These are phyloP conservation scores for Laticauda colubrina DNA, from an alignment of 2,113 vertebrate genomes.

Conservation along the genomic window DNA sequence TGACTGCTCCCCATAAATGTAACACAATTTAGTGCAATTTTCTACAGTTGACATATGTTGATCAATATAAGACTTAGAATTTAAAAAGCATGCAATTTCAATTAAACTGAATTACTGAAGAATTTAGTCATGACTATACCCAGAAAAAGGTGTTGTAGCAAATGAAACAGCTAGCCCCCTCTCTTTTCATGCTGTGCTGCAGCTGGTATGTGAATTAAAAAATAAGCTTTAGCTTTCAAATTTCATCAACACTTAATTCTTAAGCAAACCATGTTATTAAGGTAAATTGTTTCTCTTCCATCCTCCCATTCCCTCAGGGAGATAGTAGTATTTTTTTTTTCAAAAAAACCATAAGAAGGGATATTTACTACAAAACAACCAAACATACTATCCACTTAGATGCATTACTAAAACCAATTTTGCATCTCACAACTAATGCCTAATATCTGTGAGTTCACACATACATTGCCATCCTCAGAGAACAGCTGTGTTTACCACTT, in stretches of 20 bases:
- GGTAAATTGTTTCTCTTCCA: conserved; percentile 45
- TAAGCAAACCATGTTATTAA: conserved; percentile 28
- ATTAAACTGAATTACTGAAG: conserved; percentile 70
- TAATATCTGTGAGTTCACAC: not conserved
- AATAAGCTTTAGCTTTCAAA: conserved; percentile 34
- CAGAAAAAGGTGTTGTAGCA: conserved; percentile 54
- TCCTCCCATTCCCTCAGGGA: conserved; percentile 4
- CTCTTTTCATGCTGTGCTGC: conserved; percentile 39
- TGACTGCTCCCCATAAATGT: conserved; percentile 63
- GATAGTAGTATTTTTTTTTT: not conserved
- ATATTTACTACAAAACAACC: not conserved
- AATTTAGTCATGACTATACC: conserved; percentile 50
- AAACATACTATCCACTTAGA: not conserved
- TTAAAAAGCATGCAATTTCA: conserved; percentile 72
- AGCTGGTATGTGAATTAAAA: conserved; percentile 49
- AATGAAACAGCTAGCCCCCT: conserved; percentile 46
- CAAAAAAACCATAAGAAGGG: conserved; percentile 2
- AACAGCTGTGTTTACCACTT: not conserved
- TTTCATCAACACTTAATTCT: conserved; percentile 49
- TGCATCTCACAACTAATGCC: not conserved
- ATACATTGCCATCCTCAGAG: not conserved
- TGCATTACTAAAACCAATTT: not conserved
- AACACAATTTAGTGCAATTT: conserved; percentile 70
- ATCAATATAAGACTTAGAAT: conserved; percentile 69
- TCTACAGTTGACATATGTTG: conserved; percentile 71